phyloP scores from a whole-genome alignment of 2,888 invertebrate species.

The Parnassius smintheus region DNA sequence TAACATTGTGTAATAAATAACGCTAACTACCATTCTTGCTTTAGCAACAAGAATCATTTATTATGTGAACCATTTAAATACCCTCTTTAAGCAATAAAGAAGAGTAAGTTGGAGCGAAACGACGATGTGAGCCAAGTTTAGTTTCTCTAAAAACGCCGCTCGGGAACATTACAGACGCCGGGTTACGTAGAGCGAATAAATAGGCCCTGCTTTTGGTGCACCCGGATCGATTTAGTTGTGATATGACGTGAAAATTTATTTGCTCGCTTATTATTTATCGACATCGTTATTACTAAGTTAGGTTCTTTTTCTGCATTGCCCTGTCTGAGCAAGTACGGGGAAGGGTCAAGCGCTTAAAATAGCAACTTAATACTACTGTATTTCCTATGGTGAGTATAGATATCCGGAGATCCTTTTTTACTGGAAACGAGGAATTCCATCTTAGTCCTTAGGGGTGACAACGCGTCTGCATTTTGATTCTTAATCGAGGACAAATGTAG shows the following conservation, averaged over 20 bases:
- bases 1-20: conserved; percentile 7
- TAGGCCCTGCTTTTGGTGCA: conserved; percentile 3
- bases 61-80: conserved; percentile 22
- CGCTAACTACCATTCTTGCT: not conserved
- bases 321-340: no score
- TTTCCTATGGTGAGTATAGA: no score
- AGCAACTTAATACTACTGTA: no score
- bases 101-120: conserved; percentile 16
- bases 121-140: conserved; percentile 18
- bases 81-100: conserved; percentile 21
- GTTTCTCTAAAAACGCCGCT: conserved; percentile 11
- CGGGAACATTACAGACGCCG: conserved; percentile 16
- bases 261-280: no score
- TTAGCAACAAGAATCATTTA: conserved; percentile 8
- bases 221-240: conserved; percentile 11
- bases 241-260: conserved; percentile 2
- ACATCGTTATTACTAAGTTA: no score
- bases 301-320: no score
- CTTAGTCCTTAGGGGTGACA: no score
- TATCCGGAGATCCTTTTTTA: no score
- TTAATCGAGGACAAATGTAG: no score
- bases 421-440: no score
- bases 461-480: no score
- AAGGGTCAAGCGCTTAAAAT: no score
- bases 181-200: conserved; percentile 24